Evolutionary conservation across 2,113 vertebrate genomes (phyloP), one percentile per base, ranked within the genome.

Genomic region (Oreotrochilus melanogaster): DNA sequence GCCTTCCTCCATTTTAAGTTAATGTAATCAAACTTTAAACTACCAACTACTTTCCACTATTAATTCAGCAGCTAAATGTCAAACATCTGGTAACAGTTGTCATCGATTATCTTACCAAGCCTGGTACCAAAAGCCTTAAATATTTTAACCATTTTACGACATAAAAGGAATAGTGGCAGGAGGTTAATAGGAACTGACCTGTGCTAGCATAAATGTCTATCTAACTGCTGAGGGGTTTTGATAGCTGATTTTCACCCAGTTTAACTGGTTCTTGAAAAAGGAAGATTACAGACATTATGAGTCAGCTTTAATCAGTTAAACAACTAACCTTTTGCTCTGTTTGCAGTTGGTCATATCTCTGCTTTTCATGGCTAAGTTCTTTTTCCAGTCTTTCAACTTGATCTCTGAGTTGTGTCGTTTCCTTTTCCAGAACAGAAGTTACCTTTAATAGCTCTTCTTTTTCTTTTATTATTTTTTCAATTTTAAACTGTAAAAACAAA

Each of bases 401-500:
- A 74, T 98, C 98, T 94, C 98, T 98, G 88, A 99, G 98, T 86
- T 99, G 98, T 39, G 96, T 80, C 3, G 98, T 98, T 95, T 99
- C 99, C 91, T 99, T 98, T 96, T 99, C 99, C 92, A 99, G 97
- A 72, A 98, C 96, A 14, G 97, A 95, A 95, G 98, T 98, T 91
- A 98, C 98, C 82, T 98, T 99, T 86, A 98, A 94, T 62, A 99
- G 95, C 84, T 99, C 99, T 57, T 99, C 99, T 95, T 99, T 99
- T 97, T 99, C 99, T 98, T 99, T 98, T 91, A 99, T 97, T 33
- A 98, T 98, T 98, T 99, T 99, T 97, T 99, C 99, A 94, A 99
- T 98, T 97, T 99, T 99, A 97, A 99, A 98, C 99, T 99, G 93
- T 35, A 93, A 96, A 93, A 78, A 88, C 48, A 81, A 82, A 28